These are phyloP conservation scores for Lepetodrilus schrolli DNA, from an alignment of 2,888 invertebrate genomes.

Conservation along the genomic window DNA sequence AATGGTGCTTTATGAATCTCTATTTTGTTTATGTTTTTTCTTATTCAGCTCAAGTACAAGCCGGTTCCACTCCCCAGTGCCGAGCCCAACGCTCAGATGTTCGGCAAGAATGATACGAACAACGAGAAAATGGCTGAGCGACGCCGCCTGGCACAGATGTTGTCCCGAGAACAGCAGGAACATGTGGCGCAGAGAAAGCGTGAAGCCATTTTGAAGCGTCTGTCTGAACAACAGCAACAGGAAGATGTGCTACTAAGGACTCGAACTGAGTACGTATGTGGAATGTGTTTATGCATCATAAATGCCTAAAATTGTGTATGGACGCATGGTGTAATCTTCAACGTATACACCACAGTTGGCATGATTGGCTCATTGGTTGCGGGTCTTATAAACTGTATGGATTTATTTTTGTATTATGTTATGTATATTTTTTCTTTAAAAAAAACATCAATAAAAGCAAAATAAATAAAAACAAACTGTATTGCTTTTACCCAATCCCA, in stretches of 20 bases:
- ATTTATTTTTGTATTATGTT: no score
- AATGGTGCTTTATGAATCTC: no score
- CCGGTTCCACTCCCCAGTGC: conserved; percentile 70
- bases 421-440: no score
- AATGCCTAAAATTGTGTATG: background rate
- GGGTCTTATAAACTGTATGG: background rate
- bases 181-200: conserved; percentile 72
- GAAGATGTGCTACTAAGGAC: conserved; percentile 68
- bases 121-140: conserved; percentile 73
- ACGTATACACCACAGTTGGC: background rate
- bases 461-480: no score
- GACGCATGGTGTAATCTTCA: background rate
- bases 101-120: conserved; percentile 74
- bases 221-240: conserved; percentile 73
- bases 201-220: conserved; percentile 68
- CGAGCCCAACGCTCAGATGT: conserved; percentile 70
- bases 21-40: no score
- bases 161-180: conserved; percentile 72
- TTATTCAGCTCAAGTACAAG: conserved; percentile 72
- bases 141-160: conserved; percentile 65
- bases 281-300: conserved; percentile 21
- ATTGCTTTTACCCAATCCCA: no score
- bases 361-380: background rate
- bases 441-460: no score
- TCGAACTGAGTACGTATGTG: conserved; percentile 73